Conservation (phyloP, 2,888 invertebrate genomes). For the Drosophila incognita region DNA sequence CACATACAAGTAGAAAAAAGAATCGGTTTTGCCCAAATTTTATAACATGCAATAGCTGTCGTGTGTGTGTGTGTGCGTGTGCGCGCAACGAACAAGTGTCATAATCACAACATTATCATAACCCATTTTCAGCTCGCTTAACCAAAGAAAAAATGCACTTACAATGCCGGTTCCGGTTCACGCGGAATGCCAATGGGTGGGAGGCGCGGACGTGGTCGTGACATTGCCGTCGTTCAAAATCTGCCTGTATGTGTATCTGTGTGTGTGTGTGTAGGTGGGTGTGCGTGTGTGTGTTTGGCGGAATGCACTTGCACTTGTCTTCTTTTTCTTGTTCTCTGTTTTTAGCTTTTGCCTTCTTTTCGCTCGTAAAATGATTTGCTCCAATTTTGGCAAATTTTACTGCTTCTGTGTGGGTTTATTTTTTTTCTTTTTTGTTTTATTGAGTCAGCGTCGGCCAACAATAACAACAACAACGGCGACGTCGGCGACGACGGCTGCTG, state of each 20-base stretch:
- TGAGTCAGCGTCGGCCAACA: conserved; percentile 53
- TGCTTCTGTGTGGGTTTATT: conserved; percentile 41
- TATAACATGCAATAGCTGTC: conserved; percentile 1
- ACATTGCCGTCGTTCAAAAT: conserved; percentile 51
- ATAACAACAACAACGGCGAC: conserved; percentile 39
- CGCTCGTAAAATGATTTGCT: conserved; percentile 47
- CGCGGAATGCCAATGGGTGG: conserved; percentile 51
- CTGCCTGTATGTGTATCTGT: conserved; percentile 7
- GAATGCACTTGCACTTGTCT: conserved; percentile 57
- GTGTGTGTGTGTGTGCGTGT: neutral
- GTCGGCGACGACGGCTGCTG: conserved; percentile 32
- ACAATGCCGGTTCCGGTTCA: conserved; percentile 66
- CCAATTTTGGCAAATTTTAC: conserved; percentile 40
- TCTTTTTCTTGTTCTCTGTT: neutral
- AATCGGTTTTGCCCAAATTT: conserved; percentile 13
- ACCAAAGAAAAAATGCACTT: conserved; percentile 55
- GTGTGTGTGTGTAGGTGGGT: conserved; percentile 12
- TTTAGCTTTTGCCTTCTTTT: conserved; percentile 24
- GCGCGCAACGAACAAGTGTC: conserved; percentile 46
- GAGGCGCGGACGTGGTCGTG: conserved; percentile 64
- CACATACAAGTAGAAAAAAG: conserved; percentile 2
- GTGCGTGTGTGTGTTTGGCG: conserved; percentile 44
- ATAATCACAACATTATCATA: conserved; percentile 18
- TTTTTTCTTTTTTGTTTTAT: conserved; percentile 30
- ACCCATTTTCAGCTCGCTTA: neutral